A percentile compares a stretch with the other conserved stretches of the same genome.
Evolutionary conservation across 2,113 vertebrate genomes (phyloP).

Genomic region (Heteronetta atricapilla): DNA sequence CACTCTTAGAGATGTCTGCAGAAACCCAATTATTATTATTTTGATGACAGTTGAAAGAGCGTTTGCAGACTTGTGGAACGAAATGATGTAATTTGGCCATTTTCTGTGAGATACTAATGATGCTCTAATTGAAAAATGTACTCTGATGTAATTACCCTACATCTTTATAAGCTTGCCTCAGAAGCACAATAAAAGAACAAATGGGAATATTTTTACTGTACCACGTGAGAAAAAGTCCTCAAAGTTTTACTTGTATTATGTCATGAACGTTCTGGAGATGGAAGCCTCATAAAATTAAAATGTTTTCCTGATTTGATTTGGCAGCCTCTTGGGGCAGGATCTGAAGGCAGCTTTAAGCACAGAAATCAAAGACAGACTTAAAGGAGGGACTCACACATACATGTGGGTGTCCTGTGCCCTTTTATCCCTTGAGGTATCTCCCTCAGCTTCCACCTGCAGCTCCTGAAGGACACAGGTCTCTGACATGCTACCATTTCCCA

Average conservation of each 20-base stretch:
- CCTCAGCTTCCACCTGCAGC: not conserved
- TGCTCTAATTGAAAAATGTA: conserved; percentile 29
- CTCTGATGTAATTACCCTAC: conserved; percentile 4
- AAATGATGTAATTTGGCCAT: not conserved
- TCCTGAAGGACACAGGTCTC: not conserved
- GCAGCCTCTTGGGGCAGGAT: not conserved
- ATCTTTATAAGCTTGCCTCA: not conserved
- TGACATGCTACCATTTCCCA: not conserved
- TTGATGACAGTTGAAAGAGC: not conserved
- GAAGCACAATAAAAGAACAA: not conserved
- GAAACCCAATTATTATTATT: not conserved
- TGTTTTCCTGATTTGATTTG: not conserved
- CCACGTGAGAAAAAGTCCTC: not conserved
- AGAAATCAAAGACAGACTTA: not conserved
- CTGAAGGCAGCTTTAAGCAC: not conserved
- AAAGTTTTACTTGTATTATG: not conserved
- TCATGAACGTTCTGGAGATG: not conserved
- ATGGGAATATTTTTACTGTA: not conserved
- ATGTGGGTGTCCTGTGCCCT: accelerated
- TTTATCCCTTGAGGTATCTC: not conserved
- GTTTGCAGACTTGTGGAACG: conserved; percentile 15
- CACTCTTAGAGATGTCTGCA: not conserved
- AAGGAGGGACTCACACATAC: not conserved
- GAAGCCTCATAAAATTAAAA: not conserved
- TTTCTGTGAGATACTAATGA: conserved; percentile 24